A percentile compares a stretch with the other conserved stretches of the same genome.
Conservation (phyloP, 2,888 invertebrate genomes). For the Dendrolimus pini region DNA sequence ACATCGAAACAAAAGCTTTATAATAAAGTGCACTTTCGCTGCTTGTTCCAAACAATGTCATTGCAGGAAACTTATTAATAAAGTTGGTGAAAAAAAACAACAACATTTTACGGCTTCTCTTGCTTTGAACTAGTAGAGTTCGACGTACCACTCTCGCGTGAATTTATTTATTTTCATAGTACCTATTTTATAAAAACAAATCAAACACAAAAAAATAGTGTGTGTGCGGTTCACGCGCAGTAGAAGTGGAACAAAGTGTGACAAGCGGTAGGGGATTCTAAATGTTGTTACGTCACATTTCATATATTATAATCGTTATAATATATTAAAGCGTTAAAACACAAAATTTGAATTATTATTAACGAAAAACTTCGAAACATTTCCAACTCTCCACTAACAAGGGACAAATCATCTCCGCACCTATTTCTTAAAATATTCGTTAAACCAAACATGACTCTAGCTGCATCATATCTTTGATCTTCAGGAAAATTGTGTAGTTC, state of each 20-base stretch:
- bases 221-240: no score
- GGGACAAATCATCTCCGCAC: conserved; percentile 83
- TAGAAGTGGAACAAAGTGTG: no score
- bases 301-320: no score
- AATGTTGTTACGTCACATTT: no score
- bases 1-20: neutral
- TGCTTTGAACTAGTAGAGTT: neutral
- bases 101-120: neutral
- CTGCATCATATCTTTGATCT: conserved; percentile 82
- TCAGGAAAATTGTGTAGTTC: conserved; percentile 82
- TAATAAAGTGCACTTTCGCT: neutral
- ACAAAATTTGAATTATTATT: no score
- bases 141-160: neutral
- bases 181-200: no score
- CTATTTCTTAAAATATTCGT: conserved; percentile 79
- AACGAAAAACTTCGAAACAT: no score
- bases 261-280: no score
- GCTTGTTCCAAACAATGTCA: neutral
- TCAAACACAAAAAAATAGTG: no score
- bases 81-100: neutral
- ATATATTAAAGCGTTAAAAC: no score
- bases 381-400: conserved; percentile 20
- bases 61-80: neutral
- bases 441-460: conserved; percentile 81
- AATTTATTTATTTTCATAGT: neutral